A percentile compares a stretch with the other conserved stretches of the same genome.
phyloP scores from a whole-genome alignment of 2,888 invertebrate species.

The Agrochola lota region DNA sequence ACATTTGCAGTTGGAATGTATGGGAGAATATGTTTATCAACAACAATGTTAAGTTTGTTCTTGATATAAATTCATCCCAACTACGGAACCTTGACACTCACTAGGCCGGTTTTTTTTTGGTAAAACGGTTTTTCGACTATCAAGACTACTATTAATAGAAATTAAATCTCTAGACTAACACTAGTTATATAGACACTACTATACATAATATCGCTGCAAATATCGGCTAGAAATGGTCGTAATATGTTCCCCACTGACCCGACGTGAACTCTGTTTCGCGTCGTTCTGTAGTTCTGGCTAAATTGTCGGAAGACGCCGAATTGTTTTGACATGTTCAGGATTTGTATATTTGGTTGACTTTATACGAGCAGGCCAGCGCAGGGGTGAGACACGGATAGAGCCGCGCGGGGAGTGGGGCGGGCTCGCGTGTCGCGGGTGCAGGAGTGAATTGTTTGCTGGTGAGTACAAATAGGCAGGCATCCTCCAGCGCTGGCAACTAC shows the following conservation, averaged over 20 bases:
- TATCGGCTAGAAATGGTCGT: not conserved
- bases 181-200: too few species aligned
- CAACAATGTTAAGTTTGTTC: too few species aligned
- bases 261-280: not conserved
- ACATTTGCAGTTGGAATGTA: too few species aligned
- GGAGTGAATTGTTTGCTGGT: conserved; percentile 19
- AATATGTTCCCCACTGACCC: too few species aligned
- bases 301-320: conserved; percentile 16
- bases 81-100: too few species aligned
- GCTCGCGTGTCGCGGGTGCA: conserved; percentile 25
- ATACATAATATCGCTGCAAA: too few species aligned
- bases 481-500: not conserved
- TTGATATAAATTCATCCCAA: too few species aligned
- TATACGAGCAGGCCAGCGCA: not conserved
- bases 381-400: not conserved
- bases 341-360: conserved; percentile 39
- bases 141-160: not conserved
- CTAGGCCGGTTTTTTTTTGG: not conserved
- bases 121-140: not conserved
- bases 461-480: conserved; percentile 16
- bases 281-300: conserved; percentile 3
- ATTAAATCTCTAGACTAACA: not conserved
- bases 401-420: not conserved
- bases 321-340: conserved; percentile 48
- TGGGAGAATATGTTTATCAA: too few species aligned